Conservation (phyloP, 1,140 invertebrate genomes). For the Cherax destructor region DNA sequence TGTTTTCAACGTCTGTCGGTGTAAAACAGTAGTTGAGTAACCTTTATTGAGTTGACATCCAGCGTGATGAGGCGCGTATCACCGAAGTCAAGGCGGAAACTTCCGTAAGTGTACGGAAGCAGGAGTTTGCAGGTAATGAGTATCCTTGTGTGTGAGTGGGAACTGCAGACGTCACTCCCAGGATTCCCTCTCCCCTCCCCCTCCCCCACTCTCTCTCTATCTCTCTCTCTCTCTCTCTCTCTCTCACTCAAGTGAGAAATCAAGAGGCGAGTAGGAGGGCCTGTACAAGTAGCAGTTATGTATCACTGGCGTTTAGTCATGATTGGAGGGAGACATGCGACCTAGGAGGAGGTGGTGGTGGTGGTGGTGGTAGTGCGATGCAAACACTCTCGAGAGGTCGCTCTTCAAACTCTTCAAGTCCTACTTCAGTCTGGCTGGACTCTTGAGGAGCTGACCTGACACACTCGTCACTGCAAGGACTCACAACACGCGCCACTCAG, state of each 20-base stretch:
- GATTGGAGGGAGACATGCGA: neutral
- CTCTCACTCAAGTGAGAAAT: conserved; percentile 48
- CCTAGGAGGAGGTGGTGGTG: too few relatives aligned
- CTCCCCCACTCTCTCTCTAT: too few relatives aligned
- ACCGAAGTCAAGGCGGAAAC: too few relatives aligned
- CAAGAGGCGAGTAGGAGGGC: conserved; percentile 51
- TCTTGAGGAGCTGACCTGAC: conserved; percentile 15
- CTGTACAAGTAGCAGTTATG: conserved; percentile 40
- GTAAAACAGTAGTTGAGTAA: neutral
- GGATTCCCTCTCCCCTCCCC: too few relatives aligned
- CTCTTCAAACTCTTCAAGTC: conserved; percentile 57
- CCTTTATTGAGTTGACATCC: neutral
- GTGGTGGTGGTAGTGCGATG: neutral
- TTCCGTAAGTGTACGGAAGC: neutral
- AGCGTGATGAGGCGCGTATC: too few relatives aligned
- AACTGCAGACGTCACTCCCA: neutral
- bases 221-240: neutral
- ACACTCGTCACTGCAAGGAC: neutral
- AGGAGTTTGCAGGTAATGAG: neutral
- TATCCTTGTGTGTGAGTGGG: neutral
- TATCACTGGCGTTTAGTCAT: conserved; percentile 43
- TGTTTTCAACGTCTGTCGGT: neutral
- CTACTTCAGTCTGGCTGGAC: conserved; percentile 45
- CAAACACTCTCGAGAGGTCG: neutral
- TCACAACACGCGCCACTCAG: neutral